A percentile compares a stretch with the other conserved stretches of the same genome.
phyloP scores from a whole-genome alignment of 2,797 vertebrate species.

The Myotis planiceps region DNA sequence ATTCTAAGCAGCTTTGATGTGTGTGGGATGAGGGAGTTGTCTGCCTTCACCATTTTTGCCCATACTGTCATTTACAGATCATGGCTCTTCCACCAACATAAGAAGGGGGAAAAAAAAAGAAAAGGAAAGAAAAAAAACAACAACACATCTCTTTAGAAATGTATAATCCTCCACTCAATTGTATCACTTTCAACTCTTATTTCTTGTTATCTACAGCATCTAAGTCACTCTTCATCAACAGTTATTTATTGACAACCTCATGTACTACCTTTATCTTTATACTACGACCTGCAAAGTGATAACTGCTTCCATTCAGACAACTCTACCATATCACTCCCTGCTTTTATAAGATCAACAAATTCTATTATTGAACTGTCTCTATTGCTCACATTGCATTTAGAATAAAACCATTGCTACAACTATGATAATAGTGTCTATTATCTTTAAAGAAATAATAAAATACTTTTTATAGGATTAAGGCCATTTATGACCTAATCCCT shows the following conservation, averaged over 20 bases:
- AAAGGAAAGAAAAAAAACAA: neutral
- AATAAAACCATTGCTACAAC: neutral
- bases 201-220: neutral
- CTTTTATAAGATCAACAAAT: neutral
- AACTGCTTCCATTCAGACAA: neutral
- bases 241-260: neutral
- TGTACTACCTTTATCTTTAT: neutral
- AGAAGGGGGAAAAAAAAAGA: neutral
- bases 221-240: neutral
- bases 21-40: neutral
- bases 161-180: neutral
- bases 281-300: neutral
- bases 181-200: neutral
- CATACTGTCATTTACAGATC: neutral
- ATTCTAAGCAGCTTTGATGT: neutral
- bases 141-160: neutral
- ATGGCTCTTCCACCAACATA: neutral
- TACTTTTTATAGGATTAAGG: neutral
- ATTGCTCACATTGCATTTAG: neutral
- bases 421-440: neutral
- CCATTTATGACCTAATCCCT: neutral
- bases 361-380: neutral
- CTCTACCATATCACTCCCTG: neutral
- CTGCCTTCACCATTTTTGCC: neutral
- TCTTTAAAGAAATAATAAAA: neutral